Evolutionary conservation across 2,797 vertebrate genomes (phyloP).

Genomic region (Spinus pinus): DNA sequence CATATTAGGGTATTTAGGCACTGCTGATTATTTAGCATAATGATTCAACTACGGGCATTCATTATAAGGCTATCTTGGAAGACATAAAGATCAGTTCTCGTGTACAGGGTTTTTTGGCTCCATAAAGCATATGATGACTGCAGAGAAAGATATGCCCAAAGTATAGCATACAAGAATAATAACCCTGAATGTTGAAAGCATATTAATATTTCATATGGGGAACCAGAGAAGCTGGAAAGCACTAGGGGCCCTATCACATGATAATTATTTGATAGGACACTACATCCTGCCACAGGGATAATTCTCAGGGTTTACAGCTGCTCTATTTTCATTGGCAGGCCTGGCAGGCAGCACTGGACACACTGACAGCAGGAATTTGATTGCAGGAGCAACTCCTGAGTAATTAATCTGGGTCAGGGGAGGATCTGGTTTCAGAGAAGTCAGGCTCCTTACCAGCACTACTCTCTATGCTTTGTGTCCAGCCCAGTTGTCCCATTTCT

Average conservation of each 20-base stretch:
- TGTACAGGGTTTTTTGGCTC: not conserved
- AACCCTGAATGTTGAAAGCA: conserved; percentile 34
- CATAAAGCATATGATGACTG: not conserved
- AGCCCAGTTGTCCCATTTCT: not conserved
- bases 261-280: conserved; percentile 63
- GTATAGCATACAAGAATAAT: not conserved
- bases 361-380: conserved; percentile 61
- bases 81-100: conserved; percentile 41
- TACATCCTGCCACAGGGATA: conserved; percentile 59
- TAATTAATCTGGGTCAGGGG: conserved; percentile 72
- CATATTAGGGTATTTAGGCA: conserved; percentile 1
- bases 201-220: conserved; percentile 29
- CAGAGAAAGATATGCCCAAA: not conserved
- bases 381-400: conserved; percentile 62
- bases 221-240: conserved; percentile 25
- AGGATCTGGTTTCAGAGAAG: conserved; percentile 69
- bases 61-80: conserved; percentile 42
- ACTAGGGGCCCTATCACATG: conserved; percentile 49
- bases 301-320: conserved; percentile 64
- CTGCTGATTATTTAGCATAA: conserved; percentile 55
- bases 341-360: not conserved
- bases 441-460: conserved; percentile 29
- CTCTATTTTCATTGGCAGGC: conserved; percentile 58
- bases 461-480: conserved; percentile 23
- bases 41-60: conserved; percentile 32